These are phyloP conservation scores for Mirza zaza DNA, from an alignment of 2,113 vertebrate genomes.

Conservation along the genomic window DNA sequence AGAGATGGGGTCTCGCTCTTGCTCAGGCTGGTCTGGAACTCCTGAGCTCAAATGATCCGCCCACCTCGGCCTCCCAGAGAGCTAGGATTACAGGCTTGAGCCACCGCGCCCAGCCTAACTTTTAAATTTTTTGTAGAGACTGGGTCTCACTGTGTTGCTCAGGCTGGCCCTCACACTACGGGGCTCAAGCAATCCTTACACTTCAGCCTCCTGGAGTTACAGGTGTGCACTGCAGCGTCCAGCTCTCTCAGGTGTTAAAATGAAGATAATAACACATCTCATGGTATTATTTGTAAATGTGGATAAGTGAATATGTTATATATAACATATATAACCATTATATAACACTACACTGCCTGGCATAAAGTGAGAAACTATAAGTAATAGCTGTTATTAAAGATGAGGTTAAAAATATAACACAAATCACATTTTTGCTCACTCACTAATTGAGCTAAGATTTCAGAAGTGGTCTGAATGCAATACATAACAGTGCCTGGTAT, in stretches of 20 bases:
- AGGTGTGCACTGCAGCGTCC: too few relatives aligned
- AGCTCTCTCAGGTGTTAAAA: not conserved
- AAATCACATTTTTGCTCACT: not conserved
- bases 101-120: too few relatives aligned
- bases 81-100: too few relatives aligned
- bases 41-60: too few relatives aligned
- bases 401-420: not conserved
- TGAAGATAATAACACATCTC: not conserved
- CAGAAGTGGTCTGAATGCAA: not conserved
- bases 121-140: too few relatives aligned
- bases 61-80: too few relatives aligned
- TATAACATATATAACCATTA: not conserved
- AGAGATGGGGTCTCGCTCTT: too few relatives aligned
- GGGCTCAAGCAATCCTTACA: too few relatives aligned
- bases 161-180: not conserved
- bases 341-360: not conserved
- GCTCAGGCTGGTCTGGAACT: too few relatives aligned
- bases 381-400: not conserved
- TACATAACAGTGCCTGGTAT: not conserved
- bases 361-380: not conserved
- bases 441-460: not conserved
- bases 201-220: not conserved
- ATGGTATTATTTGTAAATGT: not conserved
- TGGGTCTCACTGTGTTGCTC: too few relatives aligned
- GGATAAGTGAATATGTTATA: not conserved